Conservation (phyloP, 2,888 invertebrate genomes). For the Lepeophtheirus nordmannii region DNA sequence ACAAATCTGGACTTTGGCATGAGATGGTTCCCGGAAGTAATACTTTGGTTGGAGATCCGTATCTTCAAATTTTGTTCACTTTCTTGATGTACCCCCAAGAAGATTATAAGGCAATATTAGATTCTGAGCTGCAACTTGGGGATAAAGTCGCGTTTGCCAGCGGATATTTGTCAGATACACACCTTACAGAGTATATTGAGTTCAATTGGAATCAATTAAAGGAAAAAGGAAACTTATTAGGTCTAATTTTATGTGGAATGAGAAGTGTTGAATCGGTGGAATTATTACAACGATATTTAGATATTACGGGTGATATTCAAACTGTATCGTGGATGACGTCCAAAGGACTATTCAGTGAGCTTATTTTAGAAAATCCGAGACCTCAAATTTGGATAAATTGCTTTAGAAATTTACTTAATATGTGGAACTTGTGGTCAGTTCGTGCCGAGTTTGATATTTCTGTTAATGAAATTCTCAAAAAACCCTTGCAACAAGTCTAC, state of each 20-base stretch:
- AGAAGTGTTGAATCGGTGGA: slow-evolving; percentile 52
- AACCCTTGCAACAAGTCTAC: slow-evolving; percentile 43
- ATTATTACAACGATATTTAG: slow-evolving; percentile 70
- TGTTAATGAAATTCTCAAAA: slow-evolving; percentile 35
- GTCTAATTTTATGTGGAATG: slow-evolving; percentile 54
- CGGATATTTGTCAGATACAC: slow-evolving; percentile 61
- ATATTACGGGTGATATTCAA: slow-evolving; percentile 36
- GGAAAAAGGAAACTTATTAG: slow-evolving; percentile 63
- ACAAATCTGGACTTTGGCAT: slow-evolving; percentile 61
- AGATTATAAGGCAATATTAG: slow-evolving; percentile 57
- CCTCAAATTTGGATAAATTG: slow-evolving; percentile 17
- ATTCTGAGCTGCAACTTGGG: slow-evolving; percentile 61
- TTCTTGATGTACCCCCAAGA: slow-evolving; percentile 68
- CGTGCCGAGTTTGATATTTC: slow-evolving; percentile 75
- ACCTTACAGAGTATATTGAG: slow-evolving; percentile 60
- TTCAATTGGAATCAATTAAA: slow-evolving; percentile 52
- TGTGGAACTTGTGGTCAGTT: slow-evolving; percentile 75
- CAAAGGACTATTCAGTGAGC: neutral
- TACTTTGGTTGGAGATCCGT: slow-evolving; percentile 66
- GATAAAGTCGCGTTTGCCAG: slow-evolving; percentile 84
- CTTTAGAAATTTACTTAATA: slow-evolving; percentile 13
- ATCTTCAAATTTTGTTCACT: slow-evolving; percentile 73
- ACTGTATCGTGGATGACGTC: slow-evolving; percentile 3
- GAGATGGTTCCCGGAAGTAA: slow-evolving; percentile 56
- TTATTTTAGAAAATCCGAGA: neutral